Conservation (phyloP, 2,888 invertebrate species). For the Drosophila rellima region DNA sequence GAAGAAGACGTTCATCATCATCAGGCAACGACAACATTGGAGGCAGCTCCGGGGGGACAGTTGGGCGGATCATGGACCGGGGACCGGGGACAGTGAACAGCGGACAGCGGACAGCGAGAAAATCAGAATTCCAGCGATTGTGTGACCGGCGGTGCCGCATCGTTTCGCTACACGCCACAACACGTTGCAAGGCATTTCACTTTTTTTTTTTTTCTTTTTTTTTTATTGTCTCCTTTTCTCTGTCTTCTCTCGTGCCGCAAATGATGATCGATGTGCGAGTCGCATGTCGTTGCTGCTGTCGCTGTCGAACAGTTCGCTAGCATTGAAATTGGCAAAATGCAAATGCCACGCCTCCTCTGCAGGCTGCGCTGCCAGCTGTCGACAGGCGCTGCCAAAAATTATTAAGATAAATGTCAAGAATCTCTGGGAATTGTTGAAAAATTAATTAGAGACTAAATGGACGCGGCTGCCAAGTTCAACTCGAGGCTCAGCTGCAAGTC, state of each 20-base stretch:
- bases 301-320: slow-evolving; percentile 41
- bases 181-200: slow-evolving; percentile 69
- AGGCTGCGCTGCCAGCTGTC: slow-evolving; percentile 16
- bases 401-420: slow-evolving; percentile 72
- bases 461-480: slow-evolving; percentile 44
- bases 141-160: slow-evolving; percentile 64
- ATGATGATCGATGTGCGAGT: slow-evolving; percentile 80
- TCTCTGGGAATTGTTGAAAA: slow-evolving; percentile 49
- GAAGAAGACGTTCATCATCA: slow-evolving; percentile 60
- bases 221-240: slow-evolving; percentile 65
- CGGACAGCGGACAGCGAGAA: slow-evolving; percentile 40
- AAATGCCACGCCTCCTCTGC: slow-evolving; percentile 39
- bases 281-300: slow-evolving; percentile 67
- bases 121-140: slow-evolving; percentile 66
- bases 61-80: neutral
- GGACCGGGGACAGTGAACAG: neutral
- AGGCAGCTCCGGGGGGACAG: slow-evolving; percentile 10
- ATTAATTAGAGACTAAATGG: slow-evolving; percentile 71
- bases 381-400: slow-evolving; percentile 72
- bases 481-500: neutral
- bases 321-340: slow-evolving; percentile 76
- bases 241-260: slow-evolving; percentile 67
- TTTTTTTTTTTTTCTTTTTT: slow-evolving; percentile 51
- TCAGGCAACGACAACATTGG: slow-evolving; percentile 28
- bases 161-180: slow-evolving; percentile 19